Evolutionary conservation across 2,888 invertebrate genomes (phyloP).

Genomic region (Ceraclea dissimilis): DNA sequence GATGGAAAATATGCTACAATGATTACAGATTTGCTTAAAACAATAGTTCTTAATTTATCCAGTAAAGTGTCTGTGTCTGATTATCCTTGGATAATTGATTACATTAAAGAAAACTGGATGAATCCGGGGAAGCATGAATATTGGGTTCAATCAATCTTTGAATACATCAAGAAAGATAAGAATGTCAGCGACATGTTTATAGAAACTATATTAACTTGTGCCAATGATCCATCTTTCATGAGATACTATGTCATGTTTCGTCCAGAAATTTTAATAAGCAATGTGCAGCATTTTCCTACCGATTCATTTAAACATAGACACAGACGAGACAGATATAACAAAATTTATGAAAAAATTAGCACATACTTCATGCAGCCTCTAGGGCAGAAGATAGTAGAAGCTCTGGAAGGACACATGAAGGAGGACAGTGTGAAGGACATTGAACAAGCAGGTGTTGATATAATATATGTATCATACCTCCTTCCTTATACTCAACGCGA

Average conservation of each 20-base stretch:
- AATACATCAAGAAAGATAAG: neutral
- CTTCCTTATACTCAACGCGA: slow-evolving; percentile 15
- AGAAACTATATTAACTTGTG: neutral
- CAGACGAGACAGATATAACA: neutral
- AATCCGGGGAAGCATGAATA: neutral
- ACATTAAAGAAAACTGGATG: neutral
- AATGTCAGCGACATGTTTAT: neutral
- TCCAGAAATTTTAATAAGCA: neutral
- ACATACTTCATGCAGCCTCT: neutral
- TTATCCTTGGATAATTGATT: neutral
- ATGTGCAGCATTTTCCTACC: neutral
- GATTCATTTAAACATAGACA: neutral
- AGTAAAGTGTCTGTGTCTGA: neutral
- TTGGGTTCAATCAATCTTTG: neutral
- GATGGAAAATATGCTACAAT: no score
- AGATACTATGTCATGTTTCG: neutral
- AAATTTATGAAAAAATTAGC: neutral
- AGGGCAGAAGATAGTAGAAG: neutral
- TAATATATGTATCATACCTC: neutral
- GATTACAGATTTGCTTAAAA: no score
- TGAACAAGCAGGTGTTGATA: neutral
- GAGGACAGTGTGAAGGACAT: neutral
- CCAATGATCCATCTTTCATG: neutral
- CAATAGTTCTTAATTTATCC: no score
- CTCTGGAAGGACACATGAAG: neutral